Evolutionary conservation across 2,888 invertebrate genomes (phyloP).

Genomic region (Nephrocerus scutellatus): DNA sequence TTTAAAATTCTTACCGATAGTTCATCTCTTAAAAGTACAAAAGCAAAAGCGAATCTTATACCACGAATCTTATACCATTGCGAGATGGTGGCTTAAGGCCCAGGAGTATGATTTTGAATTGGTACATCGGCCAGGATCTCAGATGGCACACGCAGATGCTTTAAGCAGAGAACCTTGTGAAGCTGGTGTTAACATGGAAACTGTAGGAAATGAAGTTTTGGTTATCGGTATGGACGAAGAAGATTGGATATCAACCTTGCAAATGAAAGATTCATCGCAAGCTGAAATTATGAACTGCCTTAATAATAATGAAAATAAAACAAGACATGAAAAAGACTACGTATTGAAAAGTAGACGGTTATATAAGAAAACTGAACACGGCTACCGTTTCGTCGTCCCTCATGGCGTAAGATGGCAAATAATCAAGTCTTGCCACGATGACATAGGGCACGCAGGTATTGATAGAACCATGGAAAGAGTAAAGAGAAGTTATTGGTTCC

Average conservation of each 20-base stretch:
- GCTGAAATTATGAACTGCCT: slow-evolving; percentile 4
- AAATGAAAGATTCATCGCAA: slow-evolving; percentile 3
- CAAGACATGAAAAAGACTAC: slow-evolving; percentile 8
- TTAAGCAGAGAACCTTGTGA: slow-evolving; percentile 4
- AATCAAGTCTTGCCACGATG: slow-evolving; percentile 13
- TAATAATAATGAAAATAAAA: not conserved
- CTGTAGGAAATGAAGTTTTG: slow-evolving; percentile 8
- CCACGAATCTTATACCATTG: too few relatives aligned
- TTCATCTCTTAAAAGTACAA: too few relatives aligned
- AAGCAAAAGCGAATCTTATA: too few relatives aligned
- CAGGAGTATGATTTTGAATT: slow-evolving; percentile 2
- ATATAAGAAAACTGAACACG: slow-evolving; percentile 8
- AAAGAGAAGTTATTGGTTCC: slow-evolving; percentile 7
- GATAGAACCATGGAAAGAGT: slow-evolving; percentile 11
- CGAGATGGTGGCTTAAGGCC: too few relatives aligned
- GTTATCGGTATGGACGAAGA: slow-evolving; percentile 8
- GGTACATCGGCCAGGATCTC: not conserved
- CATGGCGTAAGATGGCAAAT: slow-evolving; percentile 10
- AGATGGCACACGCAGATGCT: slow-evolving; percentile 7
- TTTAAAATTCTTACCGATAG: too few relatives aligned
- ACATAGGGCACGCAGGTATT: slow-evolving; percentile 14
- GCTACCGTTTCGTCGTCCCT: slow-evolving; percentile 9
- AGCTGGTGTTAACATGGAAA: slow-evolving; percentile 3
- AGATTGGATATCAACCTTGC: slow-evolving; percentile 16
- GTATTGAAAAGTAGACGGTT: slow-evolving; percentile 6